These are phyloP conservation scores for Torymus texanus DNA, from an alignment of 2,888 invertebrate genomes.

Conservation along the genomic window DNA sequence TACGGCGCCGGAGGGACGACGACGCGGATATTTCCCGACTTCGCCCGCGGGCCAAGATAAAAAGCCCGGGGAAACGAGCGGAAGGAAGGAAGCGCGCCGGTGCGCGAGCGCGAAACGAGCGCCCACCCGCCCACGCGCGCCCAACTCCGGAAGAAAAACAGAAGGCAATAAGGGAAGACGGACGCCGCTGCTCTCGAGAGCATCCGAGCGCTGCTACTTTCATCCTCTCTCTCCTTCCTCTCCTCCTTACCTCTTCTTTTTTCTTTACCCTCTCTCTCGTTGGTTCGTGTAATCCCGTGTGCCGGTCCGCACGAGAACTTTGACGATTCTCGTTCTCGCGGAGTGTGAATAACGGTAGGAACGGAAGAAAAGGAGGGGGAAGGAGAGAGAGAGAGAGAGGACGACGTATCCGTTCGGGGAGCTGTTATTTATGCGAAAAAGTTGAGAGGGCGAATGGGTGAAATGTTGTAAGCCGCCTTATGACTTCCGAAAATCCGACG, in stretches of 20 bases:
- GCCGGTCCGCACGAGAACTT: constrained; percentile 22
- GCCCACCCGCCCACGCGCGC: no score
- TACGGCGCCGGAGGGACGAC: constrained; percentile 40
- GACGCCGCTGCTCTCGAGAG: constrained; percentile 8
- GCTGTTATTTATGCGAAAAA: constrained; percentile 46
- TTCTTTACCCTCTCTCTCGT: not conserved
- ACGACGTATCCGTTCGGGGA: not conserved
- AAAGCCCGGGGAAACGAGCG: constrained; percentile 20
- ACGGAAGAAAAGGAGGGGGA: no score
- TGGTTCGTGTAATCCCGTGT: constrained; percentile 10
- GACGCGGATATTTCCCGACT: constrained; percentile 43
- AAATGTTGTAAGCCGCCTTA: not conserved
- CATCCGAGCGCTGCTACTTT: not conserved
- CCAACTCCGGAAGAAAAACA: constrained; percentile 41
- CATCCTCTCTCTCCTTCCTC: not conserved
- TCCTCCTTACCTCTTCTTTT: not conserved
- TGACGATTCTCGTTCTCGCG: constrained; percentile 33
- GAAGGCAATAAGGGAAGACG: constrained; percentile 51
- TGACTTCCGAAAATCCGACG: constrained; percentile 28
- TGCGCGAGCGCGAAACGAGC: constrained; percentile 47
- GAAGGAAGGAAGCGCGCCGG: constrained; percentile 24
- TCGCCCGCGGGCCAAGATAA: constrained; percentile 34
- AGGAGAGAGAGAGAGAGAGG: not conserved
- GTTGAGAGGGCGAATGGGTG: constrained; percentile 2
- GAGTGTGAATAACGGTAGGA: constrained; percentile 37